Evolutionary conservation across 2,888 invertebrate species (phyloP), one percentile per base, ranked within the genome.

Genomic region (Agrotis ipsilon): DNA sequence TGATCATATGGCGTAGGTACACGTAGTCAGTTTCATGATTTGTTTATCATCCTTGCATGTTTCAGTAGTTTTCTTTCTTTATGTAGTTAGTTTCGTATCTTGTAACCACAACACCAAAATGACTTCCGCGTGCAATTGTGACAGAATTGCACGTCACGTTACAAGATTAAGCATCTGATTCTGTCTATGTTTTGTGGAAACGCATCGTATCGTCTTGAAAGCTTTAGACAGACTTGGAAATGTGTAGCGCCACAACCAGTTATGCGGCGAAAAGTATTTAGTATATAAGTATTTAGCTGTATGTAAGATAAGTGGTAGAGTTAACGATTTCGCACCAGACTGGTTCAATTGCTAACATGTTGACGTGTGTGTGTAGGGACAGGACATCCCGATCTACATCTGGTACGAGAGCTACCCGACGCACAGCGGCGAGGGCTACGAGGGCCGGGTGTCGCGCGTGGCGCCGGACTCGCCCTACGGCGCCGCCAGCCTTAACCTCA

Each of bases 401-500:
- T 99, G 99, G 98, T 99, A 99, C 97, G 99, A 99, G 96, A 98
- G 98, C 94, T 99, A 99, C 96, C 99, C 99, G 87, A 98, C 99
- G 84, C 99, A 99, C 97, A 98, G 98, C 94, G 99, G 98, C 89
- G 98, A 98, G 94, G 99, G 98, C 66, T 99, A 99, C 96, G 98
- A 99, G 94, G 98, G 98, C 87, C 97, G 99, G 78, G 99, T 99
- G 91, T 98, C 98, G 81, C 97, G 98, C 88, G 98, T 99, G 88
- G 98, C 98, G 82, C 97, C 98, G 85, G 98, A 98, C 96, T 98
- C 98, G 79, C 98, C 98, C 77, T 98, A 98, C 94, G 99, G 99
- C 89, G 98, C 98, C 85, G 99, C 99, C 86, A 98, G 98, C 90
- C 98, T 99, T 96, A 99, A 99, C 97, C 97, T 99, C 96, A 99